These are phyloP conservation scores for Oreochromis spilurus DNA, from an alignment of 2,113 vertebrate species.

Conservation along the genomic window DNA sequence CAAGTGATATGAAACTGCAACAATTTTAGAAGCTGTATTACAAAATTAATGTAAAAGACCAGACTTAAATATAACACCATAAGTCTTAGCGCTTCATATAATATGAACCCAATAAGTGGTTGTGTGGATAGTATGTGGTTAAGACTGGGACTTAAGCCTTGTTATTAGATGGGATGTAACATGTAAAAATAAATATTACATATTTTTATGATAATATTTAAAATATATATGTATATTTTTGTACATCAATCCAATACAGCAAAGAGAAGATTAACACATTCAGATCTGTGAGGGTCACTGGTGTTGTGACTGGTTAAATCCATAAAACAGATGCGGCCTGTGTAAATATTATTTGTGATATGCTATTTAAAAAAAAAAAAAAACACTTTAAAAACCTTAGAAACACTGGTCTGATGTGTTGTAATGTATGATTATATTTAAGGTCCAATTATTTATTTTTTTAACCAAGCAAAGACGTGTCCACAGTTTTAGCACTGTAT, in stretches of 20 bases:
- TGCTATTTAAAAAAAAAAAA: background rate
- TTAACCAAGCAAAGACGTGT: background rate
- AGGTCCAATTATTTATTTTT: background rate
- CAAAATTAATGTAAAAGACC: background rate
- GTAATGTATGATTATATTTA: background rate
- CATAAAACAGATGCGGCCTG: background rate
- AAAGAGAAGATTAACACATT: background rate
- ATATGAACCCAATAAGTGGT: fast-evolving
- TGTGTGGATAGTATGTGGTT: background rate
- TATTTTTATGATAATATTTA: fast-evolving
- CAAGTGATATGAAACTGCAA: background rate
- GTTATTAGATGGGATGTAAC: fast-evolving
- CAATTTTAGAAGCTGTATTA: background rate
- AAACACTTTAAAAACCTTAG: background rate
- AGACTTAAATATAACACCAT: background rate
- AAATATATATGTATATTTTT: background rate
- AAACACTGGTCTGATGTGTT: background rate
- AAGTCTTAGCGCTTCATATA: fast-evolving
- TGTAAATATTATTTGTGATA: background rate
- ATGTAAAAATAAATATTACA: background rate
- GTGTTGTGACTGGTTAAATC: background rate
- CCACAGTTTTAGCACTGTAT: background rate
- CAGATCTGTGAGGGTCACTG: background rate
- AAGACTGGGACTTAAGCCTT: fast-evolving
- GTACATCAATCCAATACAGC: fast-evolving